Evolutionary conservation across 2,888 invertebrate species (phyloP).

Genomic region (Yponomeuta plumbellus): DNA sequence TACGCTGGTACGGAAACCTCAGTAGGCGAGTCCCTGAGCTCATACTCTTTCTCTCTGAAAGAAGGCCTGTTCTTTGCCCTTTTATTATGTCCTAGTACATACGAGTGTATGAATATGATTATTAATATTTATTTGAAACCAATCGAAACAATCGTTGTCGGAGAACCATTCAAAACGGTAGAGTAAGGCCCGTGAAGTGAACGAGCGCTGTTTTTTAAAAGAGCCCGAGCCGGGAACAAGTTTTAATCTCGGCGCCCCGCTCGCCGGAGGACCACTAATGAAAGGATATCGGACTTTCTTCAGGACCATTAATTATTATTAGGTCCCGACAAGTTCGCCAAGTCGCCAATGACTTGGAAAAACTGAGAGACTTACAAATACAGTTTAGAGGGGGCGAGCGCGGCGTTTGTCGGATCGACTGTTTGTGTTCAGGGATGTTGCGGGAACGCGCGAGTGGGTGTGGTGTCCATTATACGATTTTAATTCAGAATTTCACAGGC

Average conservation of each 20-base stretch:
- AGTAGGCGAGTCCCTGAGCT: too few relatives aligned
- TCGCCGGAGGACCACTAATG: slow-evolving; percentile 59
- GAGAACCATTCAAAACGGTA: background rate
- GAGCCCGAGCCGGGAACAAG: slow-evolving; percentile 39
- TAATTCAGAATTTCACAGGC: too few relatives aligned
- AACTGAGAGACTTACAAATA: slow-evolving; percentile 60
- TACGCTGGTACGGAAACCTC: too few relatives aligned
- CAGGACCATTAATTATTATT: slow-evolving; percentile 73
- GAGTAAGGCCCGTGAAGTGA: background rate
- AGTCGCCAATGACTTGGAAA: slow-evolving; percentile 66
- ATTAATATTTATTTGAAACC: too few relatives aligned
- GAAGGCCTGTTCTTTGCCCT: too few relatives aligned
- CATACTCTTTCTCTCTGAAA: too few relatives aligned
- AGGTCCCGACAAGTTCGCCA: slow-evolving; percentile 57
- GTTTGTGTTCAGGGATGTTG: background rate
- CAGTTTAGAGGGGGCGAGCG: slow-evolving; percentile 45
- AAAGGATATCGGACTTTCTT: slow-evolving; percentile 74
- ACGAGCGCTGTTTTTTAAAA: background rate
- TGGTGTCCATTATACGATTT: too few relatives aligned
- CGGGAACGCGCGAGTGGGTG: too few relatives aligned
- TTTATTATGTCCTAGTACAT: too few relatives aligned
- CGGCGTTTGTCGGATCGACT: slow-evolving; percentile 25
- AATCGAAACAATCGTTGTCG: too few relatives aligned
- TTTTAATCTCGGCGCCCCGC: slow-evolving; percentile 63
- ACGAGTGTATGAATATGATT: too few relatives aligned